Percentiles rank a stretch among this genome's conserved stretches.
phyloP scores from a whole-genome alignment of 92 coral and sea anemone genomes.

The Paramuricea clavata region DNA sequence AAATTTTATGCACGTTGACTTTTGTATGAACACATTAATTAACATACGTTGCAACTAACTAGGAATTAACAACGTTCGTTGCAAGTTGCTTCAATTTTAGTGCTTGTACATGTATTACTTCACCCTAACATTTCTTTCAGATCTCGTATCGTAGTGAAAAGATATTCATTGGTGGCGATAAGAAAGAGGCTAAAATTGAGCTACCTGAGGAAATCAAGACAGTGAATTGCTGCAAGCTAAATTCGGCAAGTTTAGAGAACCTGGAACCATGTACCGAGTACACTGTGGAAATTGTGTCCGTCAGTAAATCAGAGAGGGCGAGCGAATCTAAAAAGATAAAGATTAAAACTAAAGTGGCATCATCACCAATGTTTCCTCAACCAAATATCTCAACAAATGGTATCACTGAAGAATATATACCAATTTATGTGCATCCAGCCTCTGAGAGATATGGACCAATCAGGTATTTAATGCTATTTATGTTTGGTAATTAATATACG shows the following conservation, averaged over 20 bases:
- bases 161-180: not conserved
- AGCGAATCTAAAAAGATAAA: conserved; percentile 63
- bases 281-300: conserved; percentile 61
- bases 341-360: conserved; percentile 74
- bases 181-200: no score
- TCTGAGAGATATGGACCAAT: conserved; percentile 89
- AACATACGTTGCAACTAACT: no score
- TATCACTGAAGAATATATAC: conserved; percentile 76
- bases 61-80: no score
- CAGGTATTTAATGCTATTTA: no score
- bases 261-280: conserved; percentile 83
- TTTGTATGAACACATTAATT: no score
- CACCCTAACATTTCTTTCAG: not conserved
- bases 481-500: no score
- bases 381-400: conserved; percentile 70
- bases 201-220: not conserved
- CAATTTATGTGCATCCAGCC: conserved; percentile 73
- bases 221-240: conserved; percentile 7
- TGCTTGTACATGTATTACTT: no score
- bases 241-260: conserved; percentile 27
- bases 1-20: no score
- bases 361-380: conserved; percentile 71
- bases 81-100: no score
- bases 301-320: conserved; percentile 73
- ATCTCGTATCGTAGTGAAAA: conserved; percentile 35